A percentile compares a stretch with the other conserved stretches of the same genome.
Conservation (phyloP, 2,888 invertebrate genomes). For the Dicyrtoma fusca region DNA sequence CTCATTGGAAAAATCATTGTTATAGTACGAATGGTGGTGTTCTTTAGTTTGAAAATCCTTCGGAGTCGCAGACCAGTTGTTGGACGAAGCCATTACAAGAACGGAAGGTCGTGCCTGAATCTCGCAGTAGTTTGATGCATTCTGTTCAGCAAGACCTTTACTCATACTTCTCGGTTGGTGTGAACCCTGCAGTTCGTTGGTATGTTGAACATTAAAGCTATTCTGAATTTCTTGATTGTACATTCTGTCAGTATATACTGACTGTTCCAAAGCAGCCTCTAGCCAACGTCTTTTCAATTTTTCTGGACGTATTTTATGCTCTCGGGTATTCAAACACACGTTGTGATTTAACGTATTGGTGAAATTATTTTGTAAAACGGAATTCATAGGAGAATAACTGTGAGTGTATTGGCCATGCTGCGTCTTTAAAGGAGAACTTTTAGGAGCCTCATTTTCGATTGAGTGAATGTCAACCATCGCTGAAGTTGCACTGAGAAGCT, state of each 20-base stretch:
- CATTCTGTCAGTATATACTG: background rate
- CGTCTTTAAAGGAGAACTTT: conserved; percentile 1
- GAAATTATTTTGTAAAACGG: conserved; percentile 18
- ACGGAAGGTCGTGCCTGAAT: conserved; percentile 53
- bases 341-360: conserved; percentile 9
- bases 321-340: background rate
- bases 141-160: no score
- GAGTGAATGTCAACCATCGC: background rate
- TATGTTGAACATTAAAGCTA: conserved; percentile 19
- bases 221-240: background rate
- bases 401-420: background rate
- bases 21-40: background rate
- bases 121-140: no score
- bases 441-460: conserved; percentile 11
- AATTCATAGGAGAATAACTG: conserved; percentile 22
- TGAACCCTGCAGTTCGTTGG: no score
- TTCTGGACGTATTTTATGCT: conserved; percentile 43
- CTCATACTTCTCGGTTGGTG: no score
- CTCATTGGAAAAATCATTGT: background rate
- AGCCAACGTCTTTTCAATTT: conserved; percentile 56
- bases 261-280: conserved; percentile 46
- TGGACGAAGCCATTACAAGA: conserved; percentile 55
- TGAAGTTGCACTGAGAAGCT: background rate
- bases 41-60: background rate
- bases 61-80: background rate